phyloP scores from a whole-genome alignment of 1,140 invertebrate species.

The Caenorhabditis briggsae region DNA sequence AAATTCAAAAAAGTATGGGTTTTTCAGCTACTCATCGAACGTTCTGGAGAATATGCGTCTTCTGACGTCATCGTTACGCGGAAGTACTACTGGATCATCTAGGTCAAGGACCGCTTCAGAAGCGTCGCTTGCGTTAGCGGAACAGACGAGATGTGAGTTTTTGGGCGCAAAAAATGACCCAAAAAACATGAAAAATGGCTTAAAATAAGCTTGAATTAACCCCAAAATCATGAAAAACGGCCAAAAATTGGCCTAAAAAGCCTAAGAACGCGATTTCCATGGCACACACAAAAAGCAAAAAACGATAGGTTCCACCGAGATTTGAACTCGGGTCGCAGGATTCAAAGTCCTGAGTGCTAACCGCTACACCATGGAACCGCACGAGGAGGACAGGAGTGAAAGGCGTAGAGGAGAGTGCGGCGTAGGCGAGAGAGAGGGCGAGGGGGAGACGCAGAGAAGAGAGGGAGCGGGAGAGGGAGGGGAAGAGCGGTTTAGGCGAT shows the following conservation, averaged over 20 bases:
- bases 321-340: constrained; percentile 90
- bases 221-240: neutral
- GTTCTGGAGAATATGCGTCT: constrained; percentile 61
- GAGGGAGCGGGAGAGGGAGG: too few relatives aligned
- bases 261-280: too few relatives aligned
- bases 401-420: too few relatives aligned
- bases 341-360: constrained; percentile 91
- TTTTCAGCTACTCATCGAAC: constrained; percentile 59
- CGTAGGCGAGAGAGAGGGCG: too few relatives aligned
- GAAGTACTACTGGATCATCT: neutral
- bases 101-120: constrained; percentile 29
- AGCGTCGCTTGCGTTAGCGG: constrained; percentile 43
- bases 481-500: too few relatives aligned
- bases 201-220: neutral
- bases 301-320: constrained; percentile 79
- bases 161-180: neutral
- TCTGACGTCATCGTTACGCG: constrained; percentile 18
- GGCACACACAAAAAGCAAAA: neutral
- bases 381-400: too few relatives aligned
- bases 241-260: too few relatives aligned
- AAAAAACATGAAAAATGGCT: neutral
- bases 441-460: too few relatives aligned
- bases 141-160: constrained; percentile 61
- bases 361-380: constrained; percentile 83
- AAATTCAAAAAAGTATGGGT: neutral